A percentile compares a stretch with the other conserved stretches of the same genome.
phyloP scores from a whole-genome alignment of 2,797 vertebrate species.

The Nyctalus aviator region DNA sequence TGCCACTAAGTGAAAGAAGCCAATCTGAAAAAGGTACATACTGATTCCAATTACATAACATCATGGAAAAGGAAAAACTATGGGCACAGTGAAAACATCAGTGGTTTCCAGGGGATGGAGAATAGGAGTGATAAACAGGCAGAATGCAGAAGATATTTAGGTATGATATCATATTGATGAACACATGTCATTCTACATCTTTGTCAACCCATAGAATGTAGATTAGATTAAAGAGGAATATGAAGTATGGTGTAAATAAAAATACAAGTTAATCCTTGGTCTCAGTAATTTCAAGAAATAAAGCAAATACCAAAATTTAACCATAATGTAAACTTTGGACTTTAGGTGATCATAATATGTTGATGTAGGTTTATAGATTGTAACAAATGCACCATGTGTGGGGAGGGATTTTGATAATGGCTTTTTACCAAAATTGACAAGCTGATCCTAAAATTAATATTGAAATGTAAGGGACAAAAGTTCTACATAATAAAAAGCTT shows the following conservation, averaged over 20 bases:
- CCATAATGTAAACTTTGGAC: neutral
- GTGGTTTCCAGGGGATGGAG: neutral
- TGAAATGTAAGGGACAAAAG: neutral
- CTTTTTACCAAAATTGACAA: neutral
- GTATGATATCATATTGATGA: neutral
- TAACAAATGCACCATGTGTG: neutral
- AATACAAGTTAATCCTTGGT: slow-evolving; percentile 97
- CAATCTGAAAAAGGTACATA: neutral
- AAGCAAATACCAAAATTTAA: slow-evolving; percentile 83
- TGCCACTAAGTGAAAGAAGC: neutral
- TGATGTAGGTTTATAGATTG: neutral
- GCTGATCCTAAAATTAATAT: neutral
- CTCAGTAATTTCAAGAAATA: slow-evolving; percentile 95
- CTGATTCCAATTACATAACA: neutral
- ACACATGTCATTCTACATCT: neutral
- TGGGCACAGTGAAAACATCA: neutral
- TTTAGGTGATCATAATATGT: neutral
- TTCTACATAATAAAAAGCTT: too few relatives aligned
- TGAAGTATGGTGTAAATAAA: slow-evolving; percentile 96
- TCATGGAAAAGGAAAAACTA: neutral
- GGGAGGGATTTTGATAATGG: neutral
- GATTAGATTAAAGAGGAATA: slow-evolving; percentile 94
- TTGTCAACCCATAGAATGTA: neutral
- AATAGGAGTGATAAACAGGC: neutral
- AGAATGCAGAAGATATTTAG: neutral